These are phyloP conservation scores for Monoplex corrugatus DNA, from an alignment of 2,888 invertebrate species.

Conservation along the genomic window DNA sequence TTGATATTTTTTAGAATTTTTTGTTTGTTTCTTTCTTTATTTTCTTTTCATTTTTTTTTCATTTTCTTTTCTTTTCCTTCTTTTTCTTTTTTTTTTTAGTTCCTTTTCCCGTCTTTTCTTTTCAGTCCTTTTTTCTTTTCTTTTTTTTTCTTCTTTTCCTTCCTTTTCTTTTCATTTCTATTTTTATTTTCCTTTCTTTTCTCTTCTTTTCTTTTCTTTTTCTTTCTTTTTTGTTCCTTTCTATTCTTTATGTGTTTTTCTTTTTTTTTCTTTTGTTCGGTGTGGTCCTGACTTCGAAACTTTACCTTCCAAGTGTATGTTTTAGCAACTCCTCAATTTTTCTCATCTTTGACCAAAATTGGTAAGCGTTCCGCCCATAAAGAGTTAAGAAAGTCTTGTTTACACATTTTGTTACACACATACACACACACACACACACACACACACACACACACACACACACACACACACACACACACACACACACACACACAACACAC, in stretches of 20 bases:
- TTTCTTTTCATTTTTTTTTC: neutral
- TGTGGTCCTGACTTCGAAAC: no score
- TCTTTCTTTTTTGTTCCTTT: neutral
- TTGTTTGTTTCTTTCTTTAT: no score
- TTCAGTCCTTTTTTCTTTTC: neutral
- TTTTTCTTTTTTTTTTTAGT: neutral
- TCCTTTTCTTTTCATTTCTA: neutral
- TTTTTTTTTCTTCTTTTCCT: neutral
- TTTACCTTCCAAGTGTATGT: no score
- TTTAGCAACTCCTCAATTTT: no score
- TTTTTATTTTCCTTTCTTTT: neutral
- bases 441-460: neutral
- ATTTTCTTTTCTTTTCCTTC: neutral
- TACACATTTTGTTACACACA: no score
- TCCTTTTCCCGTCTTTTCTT: neutral
- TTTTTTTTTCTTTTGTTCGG: neutral
- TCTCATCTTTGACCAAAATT: no score
- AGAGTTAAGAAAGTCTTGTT: no score
- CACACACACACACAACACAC: neutral
- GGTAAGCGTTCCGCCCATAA: no score
- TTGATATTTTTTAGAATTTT: no score
- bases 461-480: neutral
- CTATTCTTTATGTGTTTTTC: neutral
- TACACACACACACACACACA: no score
- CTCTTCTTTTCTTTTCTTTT: neutral